These are phyloP conservation scores for Mesitornis unicolor DNA, from an alignment of 2,113 vertebrate species.

Conservation along the genomic window DNA sequence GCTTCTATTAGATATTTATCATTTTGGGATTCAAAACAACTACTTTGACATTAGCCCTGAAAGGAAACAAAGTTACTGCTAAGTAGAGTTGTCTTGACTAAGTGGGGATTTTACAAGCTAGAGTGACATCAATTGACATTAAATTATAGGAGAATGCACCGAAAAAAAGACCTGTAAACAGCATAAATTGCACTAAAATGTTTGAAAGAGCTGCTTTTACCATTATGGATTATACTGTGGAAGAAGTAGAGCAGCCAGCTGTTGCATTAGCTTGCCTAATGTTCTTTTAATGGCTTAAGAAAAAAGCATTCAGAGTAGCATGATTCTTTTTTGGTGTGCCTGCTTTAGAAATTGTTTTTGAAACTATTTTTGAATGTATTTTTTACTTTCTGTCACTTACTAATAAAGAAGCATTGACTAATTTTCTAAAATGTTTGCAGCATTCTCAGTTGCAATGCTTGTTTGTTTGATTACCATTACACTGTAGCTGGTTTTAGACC, in stretches of 20 bases:
- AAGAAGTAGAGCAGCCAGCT: conserved; percentile 52
- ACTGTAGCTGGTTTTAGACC: neutral
- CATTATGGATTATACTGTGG: conserved; percentile 42
- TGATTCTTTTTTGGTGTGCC: neutral
- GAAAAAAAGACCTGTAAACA: conserved; percentile 45
- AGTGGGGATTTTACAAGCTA: conserved; percentile 24
- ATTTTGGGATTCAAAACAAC: conserved; percentile 39
- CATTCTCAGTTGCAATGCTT: neutral
- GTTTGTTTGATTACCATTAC: neutral
- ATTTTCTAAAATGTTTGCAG: conserved; percentile 34
- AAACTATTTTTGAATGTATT: conserved; percentile 40
- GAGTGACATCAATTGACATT: conserved; percentile 44
- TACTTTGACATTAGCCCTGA: conserved; percentile 28
- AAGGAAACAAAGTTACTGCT: conserved; percentile 35
- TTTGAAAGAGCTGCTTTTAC: conserved; percentile 58
- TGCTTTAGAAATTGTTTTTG: conserved; percentile 15
- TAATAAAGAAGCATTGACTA: conserved; percentile 45
- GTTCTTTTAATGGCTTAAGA: conserved; percentile 39
- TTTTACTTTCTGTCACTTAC: conserved; percentile 43
- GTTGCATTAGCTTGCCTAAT: conserved; percentile 53
- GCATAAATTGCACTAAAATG: conserved; percentile 63
- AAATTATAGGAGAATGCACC: conserved; percentile 48
- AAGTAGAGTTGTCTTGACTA: conserved; percentile 53
- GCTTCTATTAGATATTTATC: conserved; percentile 29
- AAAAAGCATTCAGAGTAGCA: conserved; percentile 14